Base-by-base conservation (phyloP, 2,113 vertebrate genomes). In the Eonycteris spelaea region DNA sequence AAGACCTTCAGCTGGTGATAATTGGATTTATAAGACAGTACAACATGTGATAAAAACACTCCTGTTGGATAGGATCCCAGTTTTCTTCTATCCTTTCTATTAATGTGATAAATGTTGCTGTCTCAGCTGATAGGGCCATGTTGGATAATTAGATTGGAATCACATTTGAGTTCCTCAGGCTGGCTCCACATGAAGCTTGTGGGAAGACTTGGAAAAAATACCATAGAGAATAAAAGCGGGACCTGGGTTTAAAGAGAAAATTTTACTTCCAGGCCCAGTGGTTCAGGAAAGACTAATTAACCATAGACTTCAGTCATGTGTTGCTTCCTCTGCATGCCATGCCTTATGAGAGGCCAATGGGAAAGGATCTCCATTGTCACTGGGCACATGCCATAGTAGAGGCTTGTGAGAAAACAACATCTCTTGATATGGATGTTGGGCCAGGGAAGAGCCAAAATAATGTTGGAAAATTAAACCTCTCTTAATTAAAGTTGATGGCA, bases 31-130 rank as follows among this genome's bases (percentile, higher is more conserved):
- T 98, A 98, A 98, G 98, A 98, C 98, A 98, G 98, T 97, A 97
- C 98, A 98, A 98, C 98, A 98, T 98, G 98, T 98, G 98, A 98
- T 98, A 98, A 98, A 97, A 98, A 97, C 65, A 87, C 97, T 98
- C 97, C 96, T 97, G 97, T 97, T 99, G 98, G 98, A 98, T 97
- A 93, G 96, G 96, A 97, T 98, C 98, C 98, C 98, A 98, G 98
- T 98, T 98, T 98, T 98, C 98, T 97, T 98, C 98, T 97, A 97
- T 97, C 98, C 98, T 98, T 98, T 95, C 98, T 98, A 98, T 99
- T 99, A 99, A 99, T 98, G 98, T 98, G 98, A 99, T 98, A 99
- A 98, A 99, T 98, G 98, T 98, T 91, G 92, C 98, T 98, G 98
- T 98, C 98, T 98, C 97, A 95, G 98, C 97, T 98, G 98, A 98